These are phyloP conservation scores for Pachyseris speciosa DNA, from an alignment of 64 coral and sea anemone genomes.

Conservation along the genomic window DNA sequence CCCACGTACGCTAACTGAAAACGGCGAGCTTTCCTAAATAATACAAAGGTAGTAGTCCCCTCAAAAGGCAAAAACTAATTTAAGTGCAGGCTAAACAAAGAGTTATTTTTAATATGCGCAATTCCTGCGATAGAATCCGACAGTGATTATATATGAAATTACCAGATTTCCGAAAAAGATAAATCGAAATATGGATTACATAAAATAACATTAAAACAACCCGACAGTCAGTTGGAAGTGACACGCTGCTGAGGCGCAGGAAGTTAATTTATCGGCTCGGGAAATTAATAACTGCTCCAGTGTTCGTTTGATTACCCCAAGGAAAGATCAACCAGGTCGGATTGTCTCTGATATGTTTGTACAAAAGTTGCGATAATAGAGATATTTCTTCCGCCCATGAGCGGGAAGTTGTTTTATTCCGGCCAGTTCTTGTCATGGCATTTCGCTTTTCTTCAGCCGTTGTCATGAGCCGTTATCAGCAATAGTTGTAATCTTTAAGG, in stretches of 20 bases:
- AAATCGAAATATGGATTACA: not conserved
- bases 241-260: not conserved
- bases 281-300: conserved; percentile 7
- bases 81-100: not conserved
- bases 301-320: not conserved
- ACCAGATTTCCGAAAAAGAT: conserved; percentile 12
- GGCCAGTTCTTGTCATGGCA: not conserved
- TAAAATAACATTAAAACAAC: not conserved
- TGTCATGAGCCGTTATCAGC: not conserved
- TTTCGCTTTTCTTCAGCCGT: not conserved
- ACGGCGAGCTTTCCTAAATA: not conserved
- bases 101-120: not conserved
- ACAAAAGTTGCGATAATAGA: not conserved
- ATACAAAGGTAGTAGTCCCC: not conserved
- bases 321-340: not conserved
- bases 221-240: not conserved
- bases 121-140: not conserved
- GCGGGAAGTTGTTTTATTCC: not conserved
- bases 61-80: conserved; percentile 16
- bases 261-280: conserved; percentile 38
- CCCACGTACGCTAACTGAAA: not conserved
- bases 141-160: not conserved
- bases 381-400: not conserved
- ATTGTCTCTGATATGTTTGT: not conserved
- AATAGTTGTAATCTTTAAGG: not conserved